These are phyloP conservation scores for Phalera bucephala DNA, from an alignment of 2,888 invertebrate species.

Conservation along the genomic window DNA sequence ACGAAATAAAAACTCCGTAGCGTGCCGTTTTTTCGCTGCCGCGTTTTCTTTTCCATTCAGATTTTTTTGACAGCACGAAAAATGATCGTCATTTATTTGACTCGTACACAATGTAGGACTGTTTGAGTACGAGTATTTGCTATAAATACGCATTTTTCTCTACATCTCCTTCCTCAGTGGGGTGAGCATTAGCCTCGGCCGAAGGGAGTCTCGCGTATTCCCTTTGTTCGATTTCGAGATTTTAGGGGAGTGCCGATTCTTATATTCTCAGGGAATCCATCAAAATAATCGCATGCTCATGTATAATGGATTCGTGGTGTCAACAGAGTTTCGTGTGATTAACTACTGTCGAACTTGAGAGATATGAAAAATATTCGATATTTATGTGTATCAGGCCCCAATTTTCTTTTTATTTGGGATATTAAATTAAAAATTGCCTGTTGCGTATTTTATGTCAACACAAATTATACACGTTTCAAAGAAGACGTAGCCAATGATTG, in stretches of 20 bases:
- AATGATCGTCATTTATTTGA: conserved; percentile 83
- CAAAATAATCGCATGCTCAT: conserved; percentile 78
- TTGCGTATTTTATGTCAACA: background rate
- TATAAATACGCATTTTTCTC: conserved; percentile 84
- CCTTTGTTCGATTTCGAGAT: conserved; percentile 80
- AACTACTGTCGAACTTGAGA: conserved; percentile 49
- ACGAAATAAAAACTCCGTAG: conserved; percentile 75
- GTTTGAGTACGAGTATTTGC: conserved; percentile 84
- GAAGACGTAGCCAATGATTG: background rate
- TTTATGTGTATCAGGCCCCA: conserved; percentile 25
- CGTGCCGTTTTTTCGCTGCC: conserved; percentile 75
- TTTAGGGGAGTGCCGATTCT: conserved; percentile 79
- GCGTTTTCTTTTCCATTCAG: conserved; percentile 82
- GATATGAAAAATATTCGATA: conserved; percentile 29
- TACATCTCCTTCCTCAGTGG: conserved; percentile 79
- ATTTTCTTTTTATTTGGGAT: conserved; percentile 2
- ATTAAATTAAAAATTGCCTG: background rate
- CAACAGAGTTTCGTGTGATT: conserved; percentile 65
- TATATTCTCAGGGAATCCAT: conserved; percentile 77
- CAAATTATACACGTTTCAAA: background rate
- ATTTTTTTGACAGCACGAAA: conserved; percentile 84
- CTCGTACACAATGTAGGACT: conserved; percentile 83
- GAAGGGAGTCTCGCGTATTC: conserved; percentile 78
- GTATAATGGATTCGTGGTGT: conserved; percentile 73
- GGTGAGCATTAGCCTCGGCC: conserved; percentile 77